Evolutionary conservation across 1,140 invertebrate genomes (phyloP), one percentile per base, ranked within the genome.

Genomic region (Rhagoletis zephyria): DNA sequence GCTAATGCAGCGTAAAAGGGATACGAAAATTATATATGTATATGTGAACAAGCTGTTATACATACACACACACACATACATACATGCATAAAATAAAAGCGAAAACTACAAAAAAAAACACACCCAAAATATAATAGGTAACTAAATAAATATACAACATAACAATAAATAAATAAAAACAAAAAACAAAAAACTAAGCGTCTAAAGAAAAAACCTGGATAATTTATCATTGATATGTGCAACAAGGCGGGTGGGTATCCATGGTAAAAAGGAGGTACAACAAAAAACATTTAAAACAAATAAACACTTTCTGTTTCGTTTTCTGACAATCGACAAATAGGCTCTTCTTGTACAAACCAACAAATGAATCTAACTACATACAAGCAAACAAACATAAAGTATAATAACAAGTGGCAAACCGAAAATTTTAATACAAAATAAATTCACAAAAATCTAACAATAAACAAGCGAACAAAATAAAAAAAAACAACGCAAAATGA

Each of bases 241-340:
- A 67, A 40, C 40, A 74, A 1, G 42, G 14, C 12, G 42, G 42
- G n/a, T 7, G 45, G 45, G 48, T 7, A 48, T 51, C 85, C 60
- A 51, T 86, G 12, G 16, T 86, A 86, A 63, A 16, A 61, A 61
- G 7, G 30, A 85, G 63, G 42, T n/a, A 65, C 63, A 86, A 86
- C 85, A 65, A 48, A 63, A 87, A 30, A 48, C 56, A 67, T 12
- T 12, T 16, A 51, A 87, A 67, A 59, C 30, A 30, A 30, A 30
- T 30, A 30, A 30, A 30, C 30, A 40, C 63, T 85, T 88, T 85
- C 85, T 87, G 51, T 87, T 87, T 88, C 56, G 42, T 89, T 91
- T 93, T 91, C 93, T 93, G 92, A 93, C 92, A 93, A 93, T 93
- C 92, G 92, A 93, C 92, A 92, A 91, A 93, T 93, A 93, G 92